phyloP scores from a whole-genome alignment of 92 coral and sea anemone genomes.

The Heteractis magnifica region DNA sequence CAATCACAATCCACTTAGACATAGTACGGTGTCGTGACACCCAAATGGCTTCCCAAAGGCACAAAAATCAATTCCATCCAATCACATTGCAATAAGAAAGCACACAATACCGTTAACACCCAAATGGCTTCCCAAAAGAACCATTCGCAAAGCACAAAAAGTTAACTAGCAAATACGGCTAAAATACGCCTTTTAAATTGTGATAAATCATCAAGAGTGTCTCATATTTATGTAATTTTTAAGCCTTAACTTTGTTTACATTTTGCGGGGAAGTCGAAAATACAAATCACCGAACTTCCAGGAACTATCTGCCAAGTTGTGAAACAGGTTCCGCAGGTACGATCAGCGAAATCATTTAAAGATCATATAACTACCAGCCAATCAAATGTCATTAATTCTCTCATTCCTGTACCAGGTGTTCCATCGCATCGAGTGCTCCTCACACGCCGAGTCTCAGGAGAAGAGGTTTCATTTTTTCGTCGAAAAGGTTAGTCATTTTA shows the following conservation, averaged over 20 bases:
- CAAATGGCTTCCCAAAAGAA: too few species aligned
- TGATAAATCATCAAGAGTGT: too few species aligned
- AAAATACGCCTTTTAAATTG: too few species aligned
- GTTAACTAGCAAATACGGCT: too few species aligned
- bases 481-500: constrained; percentile 48
- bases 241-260: constrained; percentile 60
- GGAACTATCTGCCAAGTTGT: constrained; percentile 89
- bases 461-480: constrained; percentile 70
- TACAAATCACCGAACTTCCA: constrained; percentile 31
- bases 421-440: constrained; percentile 71
- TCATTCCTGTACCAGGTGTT: constrained; percentile 56
- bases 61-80: too few species aligned
- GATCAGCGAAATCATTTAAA: neutral
- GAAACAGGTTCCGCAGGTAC: constrained; percentile 90
- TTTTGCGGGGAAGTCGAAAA: constrained; percentile 80
- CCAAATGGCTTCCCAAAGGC: too few species aligned
- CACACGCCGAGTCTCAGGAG: constrained; percentile 63
- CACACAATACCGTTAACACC: too few species aligned
- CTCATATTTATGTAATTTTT: neutral
- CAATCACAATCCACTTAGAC: too few species aligned
- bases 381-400: neutral
- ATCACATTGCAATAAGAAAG: too few species aligned
- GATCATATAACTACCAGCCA: neutral
- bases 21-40: too few species aligned
- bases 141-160: too few species aligned